Evolutionary conservation across 1,140 invertebrate genomes (phyloP).

Genomic region (Calliopsis andreniformis): DNA sequence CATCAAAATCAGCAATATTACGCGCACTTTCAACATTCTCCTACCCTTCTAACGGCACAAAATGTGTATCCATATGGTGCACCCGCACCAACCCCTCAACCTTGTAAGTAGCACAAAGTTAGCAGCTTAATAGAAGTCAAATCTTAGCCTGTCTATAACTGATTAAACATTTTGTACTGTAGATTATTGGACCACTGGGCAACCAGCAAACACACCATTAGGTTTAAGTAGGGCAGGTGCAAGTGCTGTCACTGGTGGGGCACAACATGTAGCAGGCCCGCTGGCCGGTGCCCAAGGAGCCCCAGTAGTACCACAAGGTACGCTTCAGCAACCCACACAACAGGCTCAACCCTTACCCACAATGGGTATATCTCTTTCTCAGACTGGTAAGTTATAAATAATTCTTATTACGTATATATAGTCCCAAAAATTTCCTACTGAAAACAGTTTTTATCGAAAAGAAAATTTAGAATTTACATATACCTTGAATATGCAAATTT

Average conservation of each 20-base stretch:
- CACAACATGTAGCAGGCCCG: conserved; percentile 73
- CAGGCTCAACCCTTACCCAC: conserved; percentile 71
- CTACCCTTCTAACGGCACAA: conserved; percentile 56
- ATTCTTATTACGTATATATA: not conserved
- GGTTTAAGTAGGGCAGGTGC: conserved; percentile 71
- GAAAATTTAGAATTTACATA: not conserved
- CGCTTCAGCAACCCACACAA: conserved; percentile 73
- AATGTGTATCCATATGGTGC: conserved; percentile 62
- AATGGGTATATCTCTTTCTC: conserved; percentile 71
- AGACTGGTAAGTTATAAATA: conserved; percentile 64
- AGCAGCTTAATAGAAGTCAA: not conserved
- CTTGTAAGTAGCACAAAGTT: conserved; percentile 66
- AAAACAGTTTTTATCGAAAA: not conserved
- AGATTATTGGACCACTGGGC: conserved; percentile 47
- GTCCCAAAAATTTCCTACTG: not conserved
- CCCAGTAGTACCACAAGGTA: conserved; percentile 72
- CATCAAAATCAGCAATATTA: conserved; percentile 72
- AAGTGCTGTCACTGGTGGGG: conserved; percentile 70
- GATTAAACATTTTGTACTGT: conserved; percentile 18
- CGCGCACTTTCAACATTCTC: conserved; percentile 60
- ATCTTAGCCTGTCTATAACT: not conserved
- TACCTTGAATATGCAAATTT: too few relatives aligned
- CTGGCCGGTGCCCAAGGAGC: conserved; percentile 73
- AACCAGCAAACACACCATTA: conserved; percentile 54
- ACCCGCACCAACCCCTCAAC: conserved; percentile 58